Base-by-base conservation (phyloP, 2,113 vertebrate species). In the Cettia cetti region DNA sequence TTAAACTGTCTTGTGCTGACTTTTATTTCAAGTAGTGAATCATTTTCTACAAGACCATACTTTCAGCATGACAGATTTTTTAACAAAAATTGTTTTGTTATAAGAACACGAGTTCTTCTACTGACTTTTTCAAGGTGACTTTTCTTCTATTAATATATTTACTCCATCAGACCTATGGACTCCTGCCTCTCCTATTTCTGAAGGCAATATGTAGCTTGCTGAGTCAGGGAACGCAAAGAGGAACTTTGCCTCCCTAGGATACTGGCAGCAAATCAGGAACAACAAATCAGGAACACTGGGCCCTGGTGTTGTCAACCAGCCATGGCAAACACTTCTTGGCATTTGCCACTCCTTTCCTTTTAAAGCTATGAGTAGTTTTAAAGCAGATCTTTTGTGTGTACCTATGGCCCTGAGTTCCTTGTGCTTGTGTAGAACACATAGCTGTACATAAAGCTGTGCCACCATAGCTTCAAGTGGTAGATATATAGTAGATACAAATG, bases 51-150 rank as follows among this genome's bases (percentile, higher is more conserved):
- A 31, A 79, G 23, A 47, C 23, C 9, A 7, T 57, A 35, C n/a
- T 82, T 85, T 3, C 15, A 80, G 33, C 24, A 54, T 42, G n/a
- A 57, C 0, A 2, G 47, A 30, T 49, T 86, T 40, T 30, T 6
- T 11, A 84, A 82, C 79, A 79, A 47, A 56, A 24, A 33, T 66
- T 80, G 27, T 77, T 84, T 59, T 77, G 54, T 13, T 59, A 0
- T 28, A 80, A 77, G 45, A 90, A 28, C 28, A 15, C 9, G 27
- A 70, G 35, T 54, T 63, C 61, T 82, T 82, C 50, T 1, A 2
- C 54, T 35, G 53, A 11, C 31, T 47, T 90, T 87, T 90, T 70
- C 90, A 96, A 88, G 84, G 91, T 95, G 70, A 88, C 54, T 82
- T 94, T 65, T 78, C 75, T 92, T 54, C 75, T 94, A 40, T 77